Percentiles rank a stretch among this genome's conserved stretches.
phyloP scores from a whole-genome alignment of 1,140 invertebrate species.

The Stegodyphus mimosarum region DNA sequence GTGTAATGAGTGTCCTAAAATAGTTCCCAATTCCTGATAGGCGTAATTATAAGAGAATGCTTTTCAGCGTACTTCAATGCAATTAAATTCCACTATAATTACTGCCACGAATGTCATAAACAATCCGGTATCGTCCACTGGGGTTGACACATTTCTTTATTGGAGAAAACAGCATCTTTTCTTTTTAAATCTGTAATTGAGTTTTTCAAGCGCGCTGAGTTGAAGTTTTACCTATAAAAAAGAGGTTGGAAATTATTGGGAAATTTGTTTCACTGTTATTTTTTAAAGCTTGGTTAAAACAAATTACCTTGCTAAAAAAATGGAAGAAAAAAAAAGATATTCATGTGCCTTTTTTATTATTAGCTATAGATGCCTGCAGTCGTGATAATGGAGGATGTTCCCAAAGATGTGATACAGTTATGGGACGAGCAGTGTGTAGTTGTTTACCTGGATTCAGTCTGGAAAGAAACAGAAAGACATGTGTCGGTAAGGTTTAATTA shows the following conservation, averaged over 20 bases:
- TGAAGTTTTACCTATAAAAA: too few relatives aligned
- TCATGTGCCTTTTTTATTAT: slow-evolving; percentile 2
- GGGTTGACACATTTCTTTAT: slow-evolving; percentile 20
- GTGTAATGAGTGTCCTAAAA: slow-evolving; percentile 2
- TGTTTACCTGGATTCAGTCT: slow-evolving; percentile 44
- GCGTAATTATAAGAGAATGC: slow-evolving; percentile 21
- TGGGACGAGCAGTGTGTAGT: slow-evolving; percentile 32
- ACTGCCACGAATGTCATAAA: slow-evolving; percentile 39
- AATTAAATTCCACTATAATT: slow-evolving; percentile 30
- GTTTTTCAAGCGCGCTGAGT: too few relatives aligned
- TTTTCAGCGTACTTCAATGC: slow-evolving; percentile 26
- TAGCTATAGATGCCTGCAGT: slow-evolving; percentile 29
- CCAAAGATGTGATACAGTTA: slow-evolving; percentile 38
- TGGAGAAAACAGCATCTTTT: background rate
- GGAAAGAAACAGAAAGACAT: slow-evolving; percentile 35
- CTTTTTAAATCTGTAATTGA: too few relatives aligned
- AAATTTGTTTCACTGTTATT: too few relatives aligned
- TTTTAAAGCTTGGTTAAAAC: background rate
- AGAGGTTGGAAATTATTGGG: too few relatives aligned
- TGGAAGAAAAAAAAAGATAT: background rate
- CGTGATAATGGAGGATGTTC: slow-evolving; percentile 56
- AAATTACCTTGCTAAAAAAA: background rate
- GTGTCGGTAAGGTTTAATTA: slow-evolving; percentile 16
- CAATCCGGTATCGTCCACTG: slow-evolving; percentile 20
- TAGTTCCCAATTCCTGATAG: background rate